These are phyloP conservation scores for Cygnus atratus DNA, from an alignment of 2,113 vertebrate species.

Conservation along the genomic window DNA sequence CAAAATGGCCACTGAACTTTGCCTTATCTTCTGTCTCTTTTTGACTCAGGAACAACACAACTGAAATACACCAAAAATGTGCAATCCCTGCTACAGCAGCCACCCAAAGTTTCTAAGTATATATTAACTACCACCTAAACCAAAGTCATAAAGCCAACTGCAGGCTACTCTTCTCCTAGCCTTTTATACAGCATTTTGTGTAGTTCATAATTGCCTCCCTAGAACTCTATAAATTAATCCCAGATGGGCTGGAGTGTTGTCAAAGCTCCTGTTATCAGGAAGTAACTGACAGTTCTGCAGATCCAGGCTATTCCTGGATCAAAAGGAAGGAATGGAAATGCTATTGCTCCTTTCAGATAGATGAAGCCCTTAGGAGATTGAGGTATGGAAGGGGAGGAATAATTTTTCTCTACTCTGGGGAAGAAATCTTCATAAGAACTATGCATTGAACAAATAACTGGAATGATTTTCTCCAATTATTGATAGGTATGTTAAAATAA, in stretches of 20 bases:
- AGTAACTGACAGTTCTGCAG: neutral
- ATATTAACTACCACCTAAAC: neutral
- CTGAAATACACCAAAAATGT: neutral
- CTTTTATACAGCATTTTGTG: neutral
- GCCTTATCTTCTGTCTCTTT: neutral
- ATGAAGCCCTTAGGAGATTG: neutral
- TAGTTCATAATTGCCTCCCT: neutral
- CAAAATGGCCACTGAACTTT: neutral
- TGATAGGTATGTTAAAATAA: neutral
- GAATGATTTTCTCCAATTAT: neutral
- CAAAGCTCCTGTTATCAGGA: neutral
- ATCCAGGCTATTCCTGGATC: neutral
- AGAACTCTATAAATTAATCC: neutral
- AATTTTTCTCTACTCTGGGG: neutral
- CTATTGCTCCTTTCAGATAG: neutral
- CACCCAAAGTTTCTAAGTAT: neutral
- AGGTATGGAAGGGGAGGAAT: neutral
- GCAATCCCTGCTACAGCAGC: neutral
- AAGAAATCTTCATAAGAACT: neutral
- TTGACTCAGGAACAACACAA: neutral
- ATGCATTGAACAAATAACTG: neutral
- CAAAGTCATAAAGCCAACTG: neutral
- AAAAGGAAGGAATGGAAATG: neutral
- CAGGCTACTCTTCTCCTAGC: neutral
- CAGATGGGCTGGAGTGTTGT: neutral